Base-by-base conservation (phyloP, 2,113 vertebrate species). In the Gasterosteus aculeatus region DNA sequence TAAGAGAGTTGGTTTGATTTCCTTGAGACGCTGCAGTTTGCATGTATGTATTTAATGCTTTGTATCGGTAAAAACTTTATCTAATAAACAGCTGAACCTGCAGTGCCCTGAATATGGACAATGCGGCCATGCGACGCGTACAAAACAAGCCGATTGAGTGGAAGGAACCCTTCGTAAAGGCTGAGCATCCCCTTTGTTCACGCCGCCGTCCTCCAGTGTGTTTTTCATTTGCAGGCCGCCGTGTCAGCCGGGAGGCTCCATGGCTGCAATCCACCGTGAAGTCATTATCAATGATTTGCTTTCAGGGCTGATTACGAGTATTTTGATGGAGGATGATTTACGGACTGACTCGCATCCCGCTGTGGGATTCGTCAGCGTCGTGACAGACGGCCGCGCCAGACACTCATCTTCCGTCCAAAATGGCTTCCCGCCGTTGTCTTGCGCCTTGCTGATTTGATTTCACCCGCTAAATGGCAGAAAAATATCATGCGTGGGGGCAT, bases 211-310 rank as follows among this genome's bases (percentile, higher is more conserved):
- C 56, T 22, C 63, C 66, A 89, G 79, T 65, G 66, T 70, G 35
- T 68, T 85, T 39, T 78, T 81, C 53, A 66, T 71, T 72, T 66
- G 61, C 69, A 80, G 77, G 73, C 57, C 61, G 63, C 54, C 33
- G 66, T 83, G 67, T 81, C 81, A 86, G 62, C 12, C 15, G 76
- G 83, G 67, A 82, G 58, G 72, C 77, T 80, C 81, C 87, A 85
- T 22, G 31, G 49, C 54, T 39, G 51, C 83, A 79, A 53, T 81
- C 81, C 60, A 75, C 62, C 67, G 69, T 73, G 73, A 86, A 92
- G 81, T 84, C 84, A 80, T 89, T 82, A 90, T 86, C 84, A 82
- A n/a, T 89, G 84, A 87, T 87, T 84, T 87, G 73, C 80, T 86
- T 87, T 86, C 80, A 83, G 66, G 71, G 69, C 58, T 78, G 80